A percentile compares a stretch with the other conserved stretches of the same genome.
These are phyloP conservation scores for Temnothorax longispinosus DNA, from an alignment of 1,140 invertebrate genomes.

Conservation along the genomic window DNA sequence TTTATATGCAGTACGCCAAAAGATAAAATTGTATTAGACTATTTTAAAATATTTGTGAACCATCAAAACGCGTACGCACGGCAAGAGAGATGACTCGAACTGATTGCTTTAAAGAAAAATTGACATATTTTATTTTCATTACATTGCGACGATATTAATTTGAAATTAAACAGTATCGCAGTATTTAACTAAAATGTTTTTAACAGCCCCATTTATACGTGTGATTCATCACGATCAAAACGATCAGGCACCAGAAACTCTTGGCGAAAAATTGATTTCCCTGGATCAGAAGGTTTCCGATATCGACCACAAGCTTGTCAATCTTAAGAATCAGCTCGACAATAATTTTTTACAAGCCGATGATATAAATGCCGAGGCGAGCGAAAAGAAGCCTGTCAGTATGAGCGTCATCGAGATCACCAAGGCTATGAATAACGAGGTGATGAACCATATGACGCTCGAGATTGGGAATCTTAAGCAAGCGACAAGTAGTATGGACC, in stretches of 20 bases:
- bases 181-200: slow-evolving; percentile 2
- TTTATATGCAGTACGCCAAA: not conserved
- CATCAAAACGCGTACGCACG: not conserved
- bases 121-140: not conserved
- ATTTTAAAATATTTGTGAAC: not conserved
- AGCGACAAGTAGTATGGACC: slow-evolving; percentile 92
- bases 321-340: slow-evolving; percentile 92
- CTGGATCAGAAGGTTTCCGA: slow-evolving; percentile 93
- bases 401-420: slow-evolving; percentile 92
- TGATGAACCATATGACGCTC: slow-evolving; percentile 91
- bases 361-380: slow-evolving; percentile 93
- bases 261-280: slow-evolving; percentile 86
- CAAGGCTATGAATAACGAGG: slow-evolving; percentile 91
- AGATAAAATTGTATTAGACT: not conserved
- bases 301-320: slow-evolving; percentile 92
- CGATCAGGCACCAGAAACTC: slow-evolving; percentile 73
- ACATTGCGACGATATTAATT: not conserved
- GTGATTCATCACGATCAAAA: slow-evolving; percentile 80
- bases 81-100: not conserved
- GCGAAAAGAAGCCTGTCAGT: slow-evolving; percentile 93
- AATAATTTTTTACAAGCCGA: slow-evolving; percentile 92
- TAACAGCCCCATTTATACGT: slow-evolving; percentile 78
- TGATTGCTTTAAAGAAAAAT: not conserved
- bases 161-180: not conserved
- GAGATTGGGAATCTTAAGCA: slow-evolving; percentile 91